A percentile compares a stretch with the other conserved stretches of the same genome.
phyloP scores from a whole-genome alignment of 2,888 invertebrate genomes.

The Patella caerulea region DNA sequence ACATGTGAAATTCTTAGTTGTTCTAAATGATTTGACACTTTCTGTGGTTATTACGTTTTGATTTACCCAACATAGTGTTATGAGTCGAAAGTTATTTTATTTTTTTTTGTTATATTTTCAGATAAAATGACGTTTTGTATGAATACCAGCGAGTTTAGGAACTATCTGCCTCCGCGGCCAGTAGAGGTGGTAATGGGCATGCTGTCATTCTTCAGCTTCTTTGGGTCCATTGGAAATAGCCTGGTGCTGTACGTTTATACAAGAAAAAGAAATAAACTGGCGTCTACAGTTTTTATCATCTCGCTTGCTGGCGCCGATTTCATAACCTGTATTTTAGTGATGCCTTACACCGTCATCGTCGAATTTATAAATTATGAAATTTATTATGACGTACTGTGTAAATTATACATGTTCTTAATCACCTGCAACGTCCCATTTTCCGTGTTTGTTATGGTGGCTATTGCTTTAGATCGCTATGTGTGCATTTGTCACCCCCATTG shows the following conservation, averaged over 20 bases:
- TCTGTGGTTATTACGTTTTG: not conserved
- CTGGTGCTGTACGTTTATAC: constrained; percentile 67
- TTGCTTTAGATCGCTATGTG: constrained; percentile 61
- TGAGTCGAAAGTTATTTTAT: not conserved
- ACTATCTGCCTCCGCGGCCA: constrained; percentile 21
- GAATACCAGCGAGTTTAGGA: not conserved
- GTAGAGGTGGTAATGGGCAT: constrained; percentile 50
- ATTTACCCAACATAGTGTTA: not conserved
- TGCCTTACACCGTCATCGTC: constrained; percentile 59
- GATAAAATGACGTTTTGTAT: not conserved
- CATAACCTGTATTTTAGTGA: constrained; percentile 55
- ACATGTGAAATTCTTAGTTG: too few relatives aligned
- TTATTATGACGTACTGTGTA: constrained; percentile 54
- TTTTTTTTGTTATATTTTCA: not conserved
- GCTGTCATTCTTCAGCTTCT: constrained; percentile 57
- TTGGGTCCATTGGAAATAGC: constrained; percentile 65
- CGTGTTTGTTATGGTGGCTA: constrained; percentile 65
- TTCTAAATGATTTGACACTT: not conserved
- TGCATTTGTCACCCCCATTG: constrained; percentile 66
- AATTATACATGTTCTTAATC: constrained; percentile 64
- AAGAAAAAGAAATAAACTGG: constrained; percentile 56
- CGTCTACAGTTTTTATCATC: constrained; percentile 63
- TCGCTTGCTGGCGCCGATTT: constrained; percentile 61
- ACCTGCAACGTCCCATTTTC: constrained; percentile 66
- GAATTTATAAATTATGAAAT: constrained; percentile 52